Percentiles rank a stretch among this genome's conserved stretches.
Evolutionary conservation across 1,140 invertebrate species (phyloP).

Genomic region (Neodiprion lecontei): DNA sequence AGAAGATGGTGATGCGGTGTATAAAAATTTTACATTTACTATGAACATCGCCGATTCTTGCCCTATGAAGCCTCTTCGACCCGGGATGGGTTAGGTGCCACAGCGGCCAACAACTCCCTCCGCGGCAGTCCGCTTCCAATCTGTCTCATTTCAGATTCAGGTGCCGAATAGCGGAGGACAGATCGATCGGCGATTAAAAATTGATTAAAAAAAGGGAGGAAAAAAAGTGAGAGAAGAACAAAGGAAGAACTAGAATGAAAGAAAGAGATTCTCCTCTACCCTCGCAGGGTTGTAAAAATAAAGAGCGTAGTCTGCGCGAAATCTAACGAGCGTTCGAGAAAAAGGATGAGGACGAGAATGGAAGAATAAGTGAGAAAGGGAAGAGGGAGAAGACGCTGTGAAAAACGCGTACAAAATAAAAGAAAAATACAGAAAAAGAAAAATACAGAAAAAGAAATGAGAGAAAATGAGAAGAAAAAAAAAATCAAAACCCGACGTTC

Average conservation of each 20-base stretch:
- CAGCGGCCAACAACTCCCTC: neutral
- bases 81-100: no score
- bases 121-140: neutral
- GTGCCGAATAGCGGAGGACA: neutral
- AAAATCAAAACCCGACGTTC: neutral
- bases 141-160: neutral
- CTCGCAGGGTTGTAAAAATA: no score
- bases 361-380: no score
- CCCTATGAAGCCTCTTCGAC: neutral
- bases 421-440: neutral
- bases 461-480: neutral
- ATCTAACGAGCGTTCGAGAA: no score
- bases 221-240: no score
- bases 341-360: no score
- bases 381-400: no score
- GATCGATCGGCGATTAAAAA: slow-evolving; percentile 1
- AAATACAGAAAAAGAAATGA: neutral
- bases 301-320: no score
- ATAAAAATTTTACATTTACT: slow-evolving; percentile 43
- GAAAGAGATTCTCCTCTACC: no score
- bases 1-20: neutral
- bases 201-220: neutral
- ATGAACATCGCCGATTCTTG: slow-evolving; percentile 28
- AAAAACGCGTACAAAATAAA: no score
- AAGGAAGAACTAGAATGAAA: no score